Percentiles rank a stretch among this genome's conserved stretches.
phyloP scores from a whole-genome alignment of 2,888 invertebrate species.

The Plusia festucae region DNA sequence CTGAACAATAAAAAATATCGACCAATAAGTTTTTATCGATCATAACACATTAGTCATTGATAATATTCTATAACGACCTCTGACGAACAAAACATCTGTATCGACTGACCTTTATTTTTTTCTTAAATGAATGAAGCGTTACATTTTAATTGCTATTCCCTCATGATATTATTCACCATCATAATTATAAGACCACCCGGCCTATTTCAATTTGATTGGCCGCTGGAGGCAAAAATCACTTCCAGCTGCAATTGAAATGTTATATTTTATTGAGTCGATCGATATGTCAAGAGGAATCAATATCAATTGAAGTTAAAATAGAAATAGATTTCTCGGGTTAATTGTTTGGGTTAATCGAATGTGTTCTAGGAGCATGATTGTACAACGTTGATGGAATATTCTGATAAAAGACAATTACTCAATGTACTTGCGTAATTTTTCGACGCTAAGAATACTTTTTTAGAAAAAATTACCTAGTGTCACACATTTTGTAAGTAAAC shows the following conservation, averaged over 20 bases:
- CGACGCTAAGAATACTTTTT: background rate
- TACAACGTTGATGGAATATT: constrained; percentile 32
- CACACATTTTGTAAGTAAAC: background rate
- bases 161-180: constrained; percentile 28
- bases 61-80: constrained; percentile 32
- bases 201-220: constrained; percentile 20
- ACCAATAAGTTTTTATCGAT: constrained; percentile 26
- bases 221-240: constrained; percentile 17
- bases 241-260: constrained; percentile 42
- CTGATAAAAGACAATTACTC: background rate
- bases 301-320: constrained; percentile 47
- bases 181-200: constrained; percentile 41
- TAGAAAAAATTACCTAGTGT: background rate
- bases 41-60: constrained; percentile 32
- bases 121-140: constrained; percentile 49
- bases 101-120: constrained; percentile 47
- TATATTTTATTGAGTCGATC: constrained; percentile 18
- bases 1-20: background rate
- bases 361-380: constrained; percentile 30
- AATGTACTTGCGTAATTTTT: background rate
- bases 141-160: constrained; percentile 50
- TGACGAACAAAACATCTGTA: constrained; percentile 37
- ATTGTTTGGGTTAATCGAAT: constrained; percentile 47
- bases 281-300: constrained; percentile 46
- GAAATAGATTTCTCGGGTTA: constrained; percentile 49